A percentile compares a stretch with the other conserved stretches of the same genome.
Evolutionary conservation across 1,140 invertebrate species (phyloP).

Genomic region (Scaptomyza graminum): DNA sequence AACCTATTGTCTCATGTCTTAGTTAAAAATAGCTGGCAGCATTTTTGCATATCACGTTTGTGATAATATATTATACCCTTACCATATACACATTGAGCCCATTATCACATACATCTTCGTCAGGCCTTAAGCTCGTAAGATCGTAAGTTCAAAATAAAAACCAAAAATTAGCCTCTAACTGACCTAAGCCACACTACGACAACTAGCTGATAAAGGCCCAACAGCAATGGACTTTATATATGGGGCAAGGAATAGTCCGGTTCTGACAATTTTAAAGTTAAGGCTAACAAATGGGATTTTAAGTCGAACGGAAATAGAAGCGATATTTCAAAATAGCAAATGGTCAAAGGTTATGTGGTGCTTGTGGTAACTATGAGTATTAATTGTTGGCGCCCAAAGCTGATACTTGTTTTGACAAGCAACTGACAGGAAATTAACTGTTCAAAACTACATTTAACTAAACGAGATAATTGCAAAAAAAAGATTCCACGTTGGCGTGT

Average conservation of each 20-base stretch:
- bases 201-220: conserved; percentile 24
- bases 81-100: neutral
- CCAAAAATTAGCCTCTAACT: conserved; percentile 19
- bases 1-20: conserved; percentile 11
- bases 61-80: neutral
- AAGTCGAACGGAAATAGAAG: conserved; percentile 47
- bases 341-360: conserved; percentile 43
- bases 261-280: conserved; percentile 20
- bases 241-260: neutral
- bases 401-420: conserved; percentile 38
- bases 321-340: conserved; percentile 49
- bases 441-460: conserved; percentile 49
- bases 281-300: conserved; percentile 53
- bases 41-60: neutral
- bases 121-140: conserved; percentile 9
- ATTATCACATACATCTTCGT: conserved; percentile 43
- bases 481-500: conserved; percentile 45
- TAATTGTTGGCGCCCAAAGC: neutral
- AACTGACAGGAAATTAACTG: conserved; percentile 58
- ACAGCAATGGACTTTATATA: conserved; percentile 16
- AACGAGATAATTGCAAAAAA: conserved; percentile 43
- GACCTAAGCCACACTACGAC: conserved; percentile 42
- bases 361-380: conserved; percentile 3
- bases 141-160: neutral
- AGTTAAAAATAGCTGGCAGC: neutral